These are phyloP conservation scores for Coleophora deauratella DNA, from an alignment of 2,888 invertebrate species.

Conservation along the genomic window DNA sequence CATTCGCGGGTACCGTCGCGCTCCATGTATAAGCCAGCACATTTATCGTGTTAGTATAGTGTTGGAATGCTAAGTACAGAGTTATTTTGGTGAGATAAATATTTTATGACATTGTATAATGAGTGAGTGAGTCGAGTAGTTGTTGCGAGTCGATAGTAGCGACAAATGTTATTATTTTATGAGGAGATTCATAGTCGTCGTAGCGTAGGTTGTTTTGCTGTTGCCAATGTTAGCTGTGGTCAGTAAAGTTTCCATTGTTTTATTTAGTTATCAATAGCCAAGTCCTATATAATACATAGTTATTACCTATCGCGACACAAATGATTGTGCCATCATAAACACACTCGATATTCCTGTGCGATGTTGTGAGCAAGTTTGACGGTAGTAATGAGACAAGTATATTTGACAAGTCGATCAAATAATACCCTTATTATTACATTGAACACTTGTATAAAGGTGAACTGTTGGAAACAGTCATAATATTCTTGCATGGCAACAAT, in stretches of 20 bases:
- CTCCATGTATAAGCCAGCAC: background rate
- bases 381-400: background rate
- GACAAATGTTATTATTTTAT: no score
- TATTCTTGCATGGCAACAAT: background rate
- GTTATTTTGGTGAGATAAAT: background rate
- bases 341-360: conserved; percentile 12
- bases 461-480: conserved; percentile 22
- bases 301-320: conserved; percentile 30
- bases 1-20: background rate
- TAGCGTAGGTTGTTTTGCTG: conserved; percentile 24
- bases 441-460: conserved; percentile 20
- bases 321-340: conserved; percentile 47
- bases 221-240: conserved; percentile 47
- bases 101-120: background rate
- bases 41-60: background rate
- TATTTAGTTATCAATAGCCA: conserved; percentile 1
- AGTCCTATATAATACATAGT: background rate
- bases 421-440: conserved; percentile 13
- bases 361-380: conserved; percentile 21
- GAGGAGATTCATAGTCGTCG: conserved; percentile 8
- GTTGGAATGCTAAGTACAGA: background rate
- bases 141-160: background rate
- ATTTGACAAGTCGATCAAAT: no score
- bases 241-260: conserved; percentile 43
- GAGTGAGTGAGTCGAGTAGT: background rate